These are phyloP conservation scores for Pherbina coryleti DNA, from an alignment of 2,888 invertebrate species.

Conservation along the genomic window DNA sequence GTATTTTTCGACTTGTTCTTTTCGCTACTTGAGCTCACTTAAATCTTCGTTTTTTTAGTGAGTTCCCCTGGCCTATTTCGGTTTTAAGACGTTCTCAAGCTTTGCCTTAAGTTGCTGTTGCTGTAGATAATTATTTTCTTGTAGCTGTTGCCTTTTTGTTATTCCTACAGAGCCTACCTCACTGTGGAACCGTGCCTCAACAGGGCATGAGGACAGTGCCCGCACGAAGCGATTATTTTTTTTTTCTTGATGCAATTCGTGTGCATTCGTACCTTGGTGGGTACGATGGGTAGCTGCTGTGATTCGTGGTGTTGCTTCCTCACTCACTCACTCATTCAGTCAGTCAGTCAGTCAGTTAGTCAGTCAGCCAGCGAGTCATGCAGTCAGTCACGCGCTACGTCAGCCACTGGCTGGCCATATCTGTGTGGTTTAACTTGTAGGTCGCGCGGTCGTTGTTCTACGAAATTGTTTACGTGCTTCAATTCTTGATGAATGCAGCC, in stretches of 20 bases:
- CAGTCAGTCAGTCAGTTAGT: conserved; percentile 5
- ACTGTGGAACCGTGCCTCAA: neutral
- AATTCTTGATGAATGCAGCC: conserved; percentile 33
- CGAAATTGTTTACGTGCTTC: conserved; percentile 35
- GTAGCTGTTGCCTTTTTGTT: neutral
- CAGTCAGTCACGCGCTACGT: neutral
- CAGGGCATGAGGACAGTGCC: neutral
- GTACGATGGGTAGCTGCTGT: neutral
- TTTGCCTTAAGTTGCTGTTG: neutral
- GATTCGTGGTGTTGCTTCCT: conserved; percentile 20
- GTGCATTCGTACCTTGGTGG: neutral
- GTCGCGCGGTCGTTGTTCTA: conserved; percentile 39
- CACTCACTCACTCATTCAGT: neutral
- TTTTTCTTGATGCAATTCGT: conserved; percentile 3
- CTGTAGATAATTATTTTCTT: neutral
- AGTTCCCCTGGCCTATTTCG: too few species aligned
- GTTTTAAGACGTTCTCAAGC: too few species aligned
- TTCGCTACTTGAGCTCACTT: too few species aligned
- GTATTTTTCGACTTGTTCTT: too few species aligned
- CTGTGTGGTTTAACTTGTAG: conserved; percentile 34
- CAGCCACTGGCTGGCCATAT: neutral
- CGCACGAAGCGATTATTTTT: neutral
- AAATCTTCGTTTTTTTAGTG: too few species aligned
- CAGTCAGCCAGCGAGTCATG: too few species aligned
- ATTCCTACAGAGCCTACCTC: conserved; percentile 23